phyloP scores from a whole-genome alignment of 2,113 vertebrate genomes.

The Cynopterus brachyotis region DNA sequence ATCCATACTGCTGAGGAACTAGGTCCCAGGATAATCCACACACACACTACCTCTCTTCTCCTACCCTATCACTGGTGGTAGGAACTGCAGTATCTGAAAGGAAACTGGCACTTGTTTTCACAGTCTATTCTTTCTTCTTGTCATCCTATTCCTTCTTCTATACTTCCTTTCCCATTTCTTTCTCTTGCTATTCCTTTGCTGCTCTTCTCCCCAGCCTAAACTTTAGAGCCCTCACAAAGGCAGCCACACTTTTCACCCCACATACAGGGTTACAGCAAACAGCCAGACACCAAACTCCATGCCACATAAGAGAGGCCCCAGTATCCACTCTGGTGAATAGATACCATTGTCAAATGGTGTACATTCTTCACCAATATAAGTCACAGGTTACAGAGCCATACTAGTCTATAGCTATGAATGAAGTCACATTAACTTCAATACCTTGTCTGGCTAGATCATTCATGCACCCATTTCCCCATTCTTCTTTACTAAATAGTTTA shows the following conservation, averaged over 20 bases:
- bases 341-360: neutral
- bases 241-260: neutral
- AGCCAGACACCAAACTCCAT: neutral
- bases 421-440: neutral
- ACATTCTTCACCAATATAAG: neutral
- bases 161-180: neutral
- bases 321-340: neutral
- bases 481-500: neutral
- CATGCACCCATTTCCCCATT: neutral
- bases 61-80: accelerated
- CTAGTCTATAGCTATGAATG: neutral
- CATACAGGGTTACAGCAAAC: neutral
- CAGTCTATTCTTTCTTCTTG: neutral
- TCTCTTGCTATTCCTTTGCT: neutral
- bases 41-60: neutral
- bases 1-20: neutral
- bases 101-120: neutral
- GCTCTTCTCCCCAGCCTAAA: neutral
- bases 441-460: neutral
- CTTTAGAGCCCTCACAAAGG: neutral
- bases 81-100: neutral
- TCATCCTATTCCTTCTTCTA: neutral
- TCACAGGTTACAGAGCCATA: neutral
- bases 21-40: neutral
- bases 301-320: too few species aligned